Percentiles rank a stretch among this genome's conserved stretches.
Evolutionary conservation across 2,797 vertebrate species (phyloP).

Genomic region (Sciurus carolinensis): DNA sequence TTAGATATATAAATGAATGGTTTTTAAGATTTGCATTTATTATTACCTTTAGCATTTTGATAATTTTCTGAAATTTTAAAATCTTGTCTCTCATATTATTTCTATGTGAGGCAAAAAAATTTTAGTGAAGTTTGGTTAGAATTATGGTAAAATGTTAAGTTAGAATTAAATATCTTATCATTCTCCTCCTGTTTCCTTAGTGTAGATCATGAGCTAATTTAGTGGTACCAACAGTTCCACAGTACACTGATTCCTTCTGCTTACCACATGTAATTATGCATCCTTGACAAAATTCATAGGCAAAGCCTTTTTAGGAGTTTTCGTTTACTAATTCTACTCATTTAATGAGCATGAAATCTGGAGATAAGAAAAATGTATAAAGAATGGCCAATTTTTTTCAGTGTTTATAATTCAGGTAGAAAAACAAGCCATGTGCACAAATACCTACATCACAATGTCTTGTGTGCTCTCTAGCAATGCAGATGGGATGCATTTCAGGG

Average conservation of each 20-base stretch:
- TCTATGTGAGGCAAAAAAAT: slow-evolving; percentile 2
- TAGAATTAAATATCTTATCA: slow-evolving; percentile 55
- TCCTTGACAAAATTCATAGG: slow-evolving; percentile 32
- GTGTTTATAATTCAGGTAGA: not conserved
- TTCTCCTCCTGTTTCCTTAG: slow-evolving; percentile 31
- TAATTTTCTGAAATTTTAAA: slow-evolving; percentile 15
- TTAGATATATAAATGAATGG: slow-evolving; percentile 12
- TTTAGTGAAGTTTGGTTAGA: slow-evolving; percentile 1
- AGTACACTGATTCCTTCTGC: not conserved
- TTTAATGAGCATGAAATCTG: slow-evolving; percentile 38
- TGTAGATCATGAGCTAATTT: not conserved
- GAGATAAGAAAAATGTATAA: slow-evolving; percentile 36
- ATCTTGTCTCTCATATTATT: slow-evolving; percentile 9
- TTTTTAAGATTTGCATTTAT: slow-evolving; percentile 39
- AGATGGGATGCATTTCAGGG: not conserved
- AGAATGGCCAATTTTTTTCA: not conserved
- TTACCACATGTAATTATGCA: slow-evolving; percentile 28
- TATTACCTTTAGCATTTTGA: slow-evolving; percentile 43
- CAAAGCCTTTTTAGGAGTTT: not conserved
- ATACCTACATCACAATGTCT: not conserved
- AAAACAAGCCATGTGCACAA: slow-evolving; percentile 1
- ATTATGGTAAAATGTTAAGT: not conserved
- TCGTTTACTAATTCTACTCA: slow-evolving; percentile 52
- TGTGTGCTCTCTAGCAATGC: not conserved
- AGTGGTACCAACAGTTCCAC: not conserved